Conservation (phyloP, 2,888 invertebrate species). For the Drosophila recens region DNA sequence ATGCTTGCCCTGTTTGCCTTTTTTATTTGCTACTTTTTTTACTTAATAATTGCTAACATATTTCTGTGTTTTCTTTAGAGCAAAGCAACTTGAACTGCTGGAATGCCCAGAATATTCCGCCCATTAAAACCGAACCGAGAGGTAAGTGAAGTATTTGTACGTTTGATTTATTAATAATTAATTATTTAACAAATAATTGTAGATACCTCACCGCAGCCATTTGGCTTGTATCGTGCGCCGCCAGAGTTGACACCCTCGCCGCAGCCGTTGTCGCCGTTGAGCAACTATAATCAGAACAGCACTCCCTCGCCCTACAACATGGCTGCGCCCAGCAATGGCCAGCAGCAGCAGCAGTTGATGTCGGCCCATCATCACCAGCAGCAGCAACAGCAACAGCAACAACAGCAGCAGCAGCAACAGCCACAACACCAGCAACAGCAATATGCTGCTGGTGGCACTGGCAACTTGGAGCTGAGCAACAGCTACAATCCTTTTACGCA, state of each 20-base stretch:
- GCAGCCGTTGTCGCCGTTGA: constrained; percentile 83
- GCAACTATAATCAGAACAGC: constrained; percentile 81
- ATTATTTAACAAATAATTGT: neutral
- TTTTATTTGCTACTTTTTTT: neutral
- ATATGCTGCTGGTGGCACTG: constrained; percentile 40
- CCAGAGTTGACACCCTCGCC: constrained; percentile 84
- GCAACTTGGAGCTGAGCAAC: constrained; percentile 56
- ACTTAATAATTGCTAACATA: constrained; percentile 35
- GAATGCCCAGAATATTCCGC: constrained; percentile 81
- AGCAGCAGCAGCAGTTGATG: constrained; percentile 65
- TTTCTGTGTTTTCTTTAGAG: constrained; percentile 54
- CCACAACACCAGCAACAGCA: constrained; percentile 61
- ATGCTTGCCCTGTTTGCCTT: constrained; percentile 9
- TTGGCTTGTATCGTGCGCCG: constrained; percentile 78
- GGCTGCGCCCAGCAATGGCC: constrained; percentile 63
- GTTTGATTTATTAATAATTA: neutral
- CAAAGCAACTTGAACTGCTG: constrained; percentile 78
- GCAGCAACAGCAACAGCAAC: constrained; percentile 63
- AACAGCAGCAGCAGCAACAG: constrained; percentile 61
- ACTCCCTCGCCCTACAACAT: constrained; percentile 83
- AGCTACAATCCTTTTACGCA: constrained; percentile 72
- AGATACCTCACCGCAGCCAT: constrained; percentile 84
- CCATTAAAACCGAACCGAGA: constrained; percentile 85
- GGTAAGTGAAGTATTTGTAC: constrained; percentile 65
- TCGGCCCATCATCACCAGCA: constrained; percentile 76